Evolutionary conservation across 2,888 invertebrate genomes (phyloP), one percentile per base, ranked within the genome.

Genomic region (Nineta flava): DNA sequence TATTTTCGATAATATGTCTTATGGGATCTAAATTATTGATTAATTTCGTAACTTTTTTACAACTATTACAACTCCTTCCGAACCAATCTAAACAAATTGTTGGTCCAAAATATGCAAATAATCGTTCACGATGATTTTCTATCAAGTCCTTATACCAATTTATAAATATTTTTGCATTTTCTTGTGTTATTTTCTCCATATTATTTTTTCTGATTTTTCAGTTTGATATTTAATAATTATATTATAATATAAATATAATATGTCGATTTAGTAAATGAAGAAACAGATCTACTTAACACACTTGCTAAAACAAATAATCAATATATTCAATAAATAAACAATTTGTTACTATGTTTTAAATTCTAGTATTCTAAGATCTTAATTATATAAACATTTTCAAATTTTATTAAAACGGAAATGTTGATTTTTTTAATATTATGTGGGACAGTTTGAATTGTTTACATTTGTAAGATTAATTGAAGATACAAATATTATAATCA

Each of bases 21-120:
- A 74, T 68, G 54, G 67, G 68, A 49, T 70, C 67, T 65, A 76
- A 74, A 46, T 72, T 65, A 56, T 74, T 74, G 3, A 80, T 57
- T 55, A 79, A 80, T 4, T 68, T 62, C 2, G 69, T 61, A 0
- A 80, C 75, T 57, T 75, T 76, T 59, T 71, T 72, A 53, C 71
- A 72, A 0, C 75, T 75, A 59, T 68, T 75, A 7, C 80, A 67
- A 10, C 74, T 77, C 48, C 73, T 67, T 0, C 80, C 81, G 60
- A 81, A 81, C 78, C 79, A 81, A 60, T 80, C 76, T 2, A 81
- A 62, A 1, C 69, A 61, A 2, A 74, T 61, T 41, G 61, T 60
- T 26, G 64, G 63, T 1, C 65, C 60, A 44, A 67, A 53, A 53
- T 65, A 63, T 55, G 60, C 65, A 35, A 56, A 55, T 6, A 63